phyloP scores from a whole-genome alignment of 2,888 invertebrate species.

The Petrolisthes cinctipes region DNA sequence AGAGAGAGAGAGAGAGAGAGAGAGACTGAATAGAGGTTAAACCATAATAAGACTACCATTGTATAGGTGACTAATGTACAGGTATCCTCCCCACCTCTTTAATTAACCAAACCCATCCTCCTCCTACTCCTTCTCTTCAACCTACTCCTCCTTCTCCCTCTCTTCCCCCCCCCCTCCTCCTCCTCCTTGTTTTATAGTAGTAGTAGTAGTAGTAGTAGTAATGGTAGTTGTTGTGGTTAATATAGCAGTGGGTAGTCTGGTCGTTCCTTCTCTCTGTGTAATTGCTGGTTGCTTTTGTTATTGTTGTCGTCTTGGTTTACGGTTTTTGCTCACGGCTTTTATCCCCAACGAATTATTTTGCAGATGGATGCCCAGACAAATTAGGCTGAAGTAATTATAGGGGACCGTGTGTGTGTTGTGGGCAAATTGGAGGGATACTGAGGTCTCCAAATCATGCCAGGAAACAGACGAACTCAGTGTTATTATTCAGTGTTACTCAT shows the following conservation, averaged over 20 bases:
- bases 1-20: background rate
- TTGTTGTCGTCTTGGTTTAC: background rate
- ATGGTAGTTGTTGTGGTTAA: too few species aligned
- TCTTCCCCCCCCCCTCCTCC: too few species aligned
- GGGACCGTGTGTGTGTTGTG: too few species aligned
- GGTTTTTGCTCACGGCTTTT: background rate
- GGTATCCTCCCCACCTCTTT: background rate
- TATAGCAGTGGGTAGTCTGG: background rate
- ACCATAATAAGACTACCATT: background rate
- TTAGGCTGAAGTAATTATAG: background rate
- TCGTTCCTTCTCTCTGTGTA: background rate
- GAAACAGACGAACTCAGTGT: too few species aligned
- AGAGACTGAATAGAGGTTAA: background rate
- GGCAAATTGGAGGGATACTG: background rate
- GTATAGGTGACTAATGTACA: slow-evolving; percentile 4
- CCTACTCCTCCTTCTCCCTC: background rate
- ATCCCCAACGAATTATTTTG: background rate
- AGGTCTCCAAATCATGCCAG: too few species aligned
- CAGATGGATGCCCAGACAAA: background rate
- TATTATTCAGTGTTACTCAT: too few species aligned
- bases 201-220: too few species aligned
- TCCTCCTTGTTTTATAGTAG: too few species aligned
- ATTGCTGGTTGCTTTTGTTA: background rate
- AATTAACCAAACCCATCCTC: too few species aligned
- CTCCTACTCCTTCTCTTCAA: background rate